Base-by-base conservation (phyloP, 2,113 vertebrate species). In the Motacilla alba region DNA sequence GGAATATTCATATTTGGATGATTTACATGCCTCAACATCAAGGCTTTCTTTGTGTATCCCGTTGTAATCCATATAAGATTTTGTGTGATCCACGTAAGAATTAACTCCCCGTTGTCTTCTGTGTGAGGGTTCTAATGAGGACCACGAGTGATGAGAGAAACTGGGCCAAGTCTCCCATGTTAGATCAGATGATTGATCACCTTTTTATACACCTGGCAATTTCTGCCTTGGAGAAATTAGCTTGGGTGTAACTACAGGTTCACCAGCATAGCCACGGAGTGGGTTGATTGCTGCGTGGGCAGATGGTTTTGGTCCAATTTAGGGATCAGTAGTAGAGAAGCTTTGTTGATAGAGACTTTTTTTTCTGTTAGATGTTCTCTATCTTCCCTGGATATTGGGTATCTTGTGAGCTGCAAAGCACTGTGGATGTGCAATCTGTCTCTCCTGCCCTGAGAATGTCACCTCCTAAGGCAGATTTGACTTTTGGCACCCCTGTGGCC, bases 191-290 rank as follows among this genome's bases (percentile, higher is more conserved):
- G 62, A 49, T 46, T 20, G 70, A 91, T 77, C 14, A 13, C 33
- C 21, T 81, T 81, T 58, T 73, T 87, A 88, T 20, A 39, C 13
- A 24, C 52, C 33, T 95, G 44, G 46, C 27, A 86, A 41, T 63
- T 95, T 88, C 66, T 91, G 5, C 6, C 86, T 81, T 77, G 76
- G 75, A 84, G 69, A 27, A 84, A 81, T 90, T 83, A 39, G 19
- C 66, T 59, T 50, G 93, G 95, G 95, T 89, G 94, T 95, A 92
- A 56, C 94, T 88, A 94, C 95, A 87, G 93, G 94, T 92, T 90
- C 66, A 44, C 52, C 89, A 75, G 80, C 83, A 90, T 95, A 95
- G 91, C 93, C 86, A 28, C 0, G 0, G 59, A 33, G 49, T 20
- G 26, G 39, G 60, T 17, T 18, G 89, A n/a, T 41, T 6, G 13